Evolutionary conservation across 2,797 vertebrate species (phyloP).

Genomic region (Anomalospiza imberbis): DNA sequence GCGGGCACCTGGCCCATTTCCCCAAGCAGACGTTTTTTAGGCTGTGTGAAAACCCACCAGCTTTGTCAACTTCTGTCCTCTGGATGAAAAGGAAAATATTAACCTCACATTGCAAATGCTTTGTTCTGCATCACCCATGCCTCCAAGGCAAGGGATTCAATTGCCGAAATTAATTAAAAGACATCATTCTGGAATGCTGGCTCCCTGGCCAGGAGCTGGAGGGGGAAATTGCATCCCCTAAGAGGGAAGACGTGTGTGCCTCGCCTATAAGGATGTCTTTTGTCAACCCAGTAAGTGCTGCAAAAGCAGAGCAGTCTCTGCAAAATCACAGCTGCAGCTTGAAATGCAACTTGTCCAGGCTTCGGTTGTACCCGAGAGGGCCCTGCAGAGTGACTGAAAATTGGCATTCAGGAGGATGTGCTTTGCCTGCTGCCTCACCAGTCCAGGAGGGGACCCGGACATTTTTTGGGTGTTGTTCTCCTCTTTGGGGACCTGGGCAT

Average conservation of each 20-base stretch:
- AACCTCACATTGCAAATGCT: conserved; percentile 27
- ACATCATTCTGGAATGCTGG: conserved; percentile 62
- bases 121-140: not conserved
- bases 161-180: conserved; percentile 68
- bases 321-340: not conserved
- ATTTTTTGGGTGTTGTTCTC: no score
- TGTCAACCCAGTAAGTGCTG: not conserved
- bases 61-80: conserved; percentile 21
- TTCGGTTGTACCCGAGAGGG: no score
- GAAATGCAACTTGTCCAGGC: not conserved
- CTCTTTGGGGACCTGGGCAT: no score
- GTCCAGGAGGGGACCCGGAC: no score
- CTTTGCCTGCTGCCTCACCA: no score
- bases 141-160: conserved; percentile 37
- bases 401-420: no score
- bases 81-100: not conserved
- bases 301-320: not conserved
- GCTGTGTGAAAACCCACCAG: not conserved
- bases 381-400: no score
- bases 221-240: conserved; percentile 55
- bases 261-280: not conserved
- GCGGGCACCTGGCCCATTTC: not conserved
- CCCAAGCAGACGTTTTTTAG: not conserved
- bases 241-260: not conserved
- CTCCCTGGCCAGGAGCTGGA: conserved; percentile 45